Evolutionary conservation across 2,113 vertebrate species (phyloP).

Genomic region (Chamaetylas fuelleborni): DNA sequence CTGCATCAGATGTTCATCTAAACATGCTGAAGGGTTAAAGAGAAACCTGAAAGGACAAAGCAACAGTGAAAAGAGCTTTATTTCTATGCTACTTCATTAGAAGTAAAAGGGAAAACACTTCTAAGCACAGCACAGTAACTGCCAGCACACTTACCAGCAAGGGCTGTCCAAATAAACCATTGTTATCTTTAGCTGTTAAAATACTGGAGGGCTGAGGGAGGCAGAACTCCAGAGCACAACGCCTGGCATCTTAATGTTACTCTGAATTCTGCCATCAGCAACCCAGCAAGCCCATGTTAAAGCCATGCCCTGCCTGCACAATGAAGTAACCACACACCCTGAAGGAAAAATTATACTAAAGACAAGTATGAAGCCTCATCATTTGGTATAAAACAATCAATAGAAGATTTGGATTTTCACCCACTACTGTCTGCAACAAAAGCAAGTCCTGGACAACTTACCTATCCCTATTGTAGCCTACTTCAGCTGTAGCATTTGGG

Average conservation of each 20-base stretch:
- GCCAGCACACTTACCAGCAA: not conserved
- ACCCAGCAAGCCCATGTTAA: not conserved
- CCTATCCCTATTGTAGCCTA: slow-evolving; percentile 86
- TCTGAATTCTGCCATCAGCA: not conserved
- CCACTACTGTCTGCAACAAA: not conserved
- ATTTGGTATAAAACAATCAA: not conserved
- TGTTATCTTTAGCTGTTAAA: not conserved
- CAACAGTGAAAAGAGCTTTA: not conserved
- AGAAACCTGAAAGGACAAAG: slow-evolving; percentile 75
- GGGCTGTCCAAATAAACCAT: not conserved
- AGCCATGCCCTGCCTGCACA: not conserved
- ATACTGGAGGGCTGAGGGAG: not conserved
- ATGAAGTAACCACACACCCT: not conserved
- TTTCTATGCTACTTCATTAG: not conserved
- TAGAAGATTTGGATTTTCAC: not conserved
- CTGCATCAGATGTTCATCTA: slow-evolving; percentile 84
- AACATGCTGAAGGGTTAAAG: slow-evolving; percentile 82
- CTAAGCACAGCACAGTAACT: not conserved
- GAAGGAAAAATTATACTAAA: not conserved
- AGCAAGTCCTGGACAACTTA: slow-evolving; percentile 41
- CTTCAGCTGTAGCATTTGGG: slow-evolving; percentile 85
- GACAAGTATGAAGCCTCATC: not conserved
- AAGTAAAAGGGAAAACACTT: not conserved
- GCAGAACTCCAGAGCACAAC: not conserved
- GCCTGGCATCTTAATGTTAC: not conserved